Evolutionary conservation across 2,113 vertebrate genomes (phyloP), one percentile per base, ranked within the genome.

Genomic region (Anoplopoma fimbria): DNA sequence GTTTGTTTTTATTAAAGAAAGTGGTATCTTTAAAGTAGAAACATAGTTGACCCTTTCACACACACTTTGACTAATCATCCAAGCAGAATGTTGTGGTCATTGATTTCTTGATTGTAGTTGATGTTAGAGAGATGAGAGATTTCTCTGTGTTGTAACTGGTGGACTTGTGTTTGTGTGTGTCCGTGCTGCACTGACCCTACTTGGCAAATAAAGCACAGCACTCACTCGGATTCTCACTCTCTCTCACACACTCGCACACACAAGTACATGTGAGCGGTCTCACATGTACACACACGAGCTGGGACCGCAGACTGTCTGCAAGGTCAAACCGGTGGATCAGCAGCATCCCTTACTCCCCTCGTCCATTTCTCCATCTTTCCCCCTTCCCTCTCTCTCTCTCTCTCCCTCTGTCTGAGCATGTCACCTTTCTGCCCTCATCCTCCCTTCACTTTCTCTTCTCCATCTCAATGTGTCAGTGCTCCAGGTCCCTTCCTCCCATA

Each of bases 291-390:
- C 78, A 77, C 55, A 74, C 31, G 29, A 78, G 75, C 58, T 79
- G 76, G 79, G 73, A 76, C 89, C 49, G 25, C 58, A 78, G 65
- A 73, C 84, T 62, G 80, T 90, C 81, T 91, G 65, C 87, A 92
- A 93, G 93, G 93, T 93, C 93, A 92, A 88, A 89, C 77, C 68
- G 75, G 84, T 91, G 88, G 88, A 88, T 93, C 78, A 87, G 80
- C 89, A 40, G 75, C 85, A 82, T 69, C 87, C 81, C 42, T 42
- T 68, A 12, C 74, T 89, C 84, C 71, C 23, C 60, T 82, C 85
- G 73, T 76, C 85, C 65, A 79, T 76, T 68, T 49, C 85, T 85
- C 79, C 55, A 73, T 86, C 85, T 85, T 69, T 53, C 63, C 49
- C 60, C 58, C 57, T 21, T 25, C 72, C 79, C 38, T 12, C 21